Percentiles rank a stretch among this genome's conserved stretches.
Evolutionary conservation across 2,113 vertebrate genomes (phyloP).

Genomic region (Verasper variegatus): DNA sequence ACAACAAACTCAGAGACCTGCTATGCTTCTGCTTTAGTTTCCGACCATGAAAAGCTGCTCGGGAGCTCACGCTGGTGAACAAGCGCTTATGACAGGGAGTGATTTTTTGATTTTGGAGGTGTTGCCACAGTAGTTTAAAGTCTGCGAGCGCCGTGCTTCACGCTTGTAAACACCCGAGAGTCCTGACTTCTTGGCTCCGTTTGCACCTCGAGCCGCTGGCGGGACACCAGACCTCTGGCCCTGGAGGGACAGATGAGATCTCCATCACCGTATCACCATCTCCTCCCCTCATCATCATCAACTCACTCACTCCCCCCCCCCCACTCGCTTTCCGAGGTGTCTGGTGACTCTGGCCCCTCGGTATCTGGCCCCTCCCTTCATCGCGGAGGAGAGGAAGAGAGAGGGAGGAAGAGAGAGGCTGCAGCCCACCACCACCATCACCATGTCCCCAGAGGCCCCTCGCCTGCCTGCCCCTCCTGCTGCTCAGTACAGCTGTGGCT

Average conservation of each 20-base stretch:
- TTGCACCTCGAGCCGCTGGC: constrained; percentile 25
- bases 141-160: background rate
- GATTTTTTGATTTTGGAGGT: constrained; percentile 10
- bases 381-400: constrained; percentile 64
- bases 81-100: background rate
- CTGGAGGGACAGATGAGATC: constrained; percentile 32
- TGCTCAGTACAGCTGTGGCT: constrained; percentile 79
- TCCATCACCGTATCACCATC: constrained; percentile 46
- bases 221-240: constrained; percentile 38
- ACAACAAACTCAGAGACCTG: constrained; percentile 2
- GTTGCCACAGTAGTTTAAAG: constrained; percentile 15
- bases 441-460: constrained; percentile 80
- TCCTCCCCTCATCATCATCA: constrained; percentile 54
- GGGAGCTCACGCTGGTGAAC: background rate
- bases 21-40: background rate
- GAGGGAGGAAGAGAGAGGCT: constrained; percentile 74
- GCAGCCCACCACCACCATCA: constrained; percentile 72
- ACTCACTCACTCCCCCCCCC: constrained; percentile 31
- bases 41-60: constrained; percentile 12
- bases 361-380: constrained; percentile 79
- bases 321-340: constrained; percentile 69
- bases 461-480: constrained; percentile 70
- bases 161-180: background rate
- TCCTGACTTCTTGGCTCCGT: constrained; percentile 38
- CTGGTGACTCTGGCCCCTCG: constrained; percentile 80